Conservation (phyloP, 2,113 vertebrate genomes). For the Zosterops pallidus region DNA sequence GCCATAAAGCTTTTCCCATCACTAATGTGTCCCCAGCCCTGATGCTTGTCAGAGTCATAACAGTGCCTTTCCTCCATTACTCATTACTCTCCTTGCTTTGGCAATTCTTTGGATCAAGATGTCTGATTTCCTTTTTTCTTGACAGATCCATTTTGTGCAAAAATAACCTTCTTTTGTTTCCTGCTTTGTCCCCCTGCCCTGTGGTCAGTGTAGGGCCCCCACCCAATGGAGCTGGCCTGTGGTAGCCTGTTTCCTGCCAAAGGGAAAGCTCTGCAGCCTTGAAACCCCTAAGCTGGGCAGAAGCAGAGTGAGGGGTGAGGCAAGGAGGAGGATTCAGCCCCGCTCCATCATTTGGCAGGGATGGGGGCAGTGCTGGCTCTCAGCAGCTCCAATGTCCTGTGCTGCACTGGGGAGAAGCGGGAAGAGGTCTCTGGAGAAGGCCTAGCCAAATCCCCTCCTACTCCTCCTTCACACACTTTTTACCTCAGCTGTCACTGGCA, state of each 20-base stretch:
- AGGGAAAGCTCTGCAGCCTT: not conserved
- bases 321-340: not conserved
- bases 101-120: not conserved
- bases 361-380: not conserved
- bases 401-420: not conserved
- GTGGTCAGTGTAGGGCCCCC: not conserved
- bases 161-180: not conserved
- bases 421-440: not conserved
- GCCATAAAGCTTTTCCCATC: not conserved
- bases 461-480: not conserved
- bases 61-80: not conserved
- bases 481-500: not conserved
- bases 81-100: not conserved
- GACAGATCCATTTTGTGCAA: not conserved
- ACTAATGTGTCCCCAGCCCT: not conserved
- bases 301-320: not conserved
- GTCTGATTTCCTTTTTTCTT: not conserved
- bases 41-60: not conserved
- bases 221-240: not conserved
- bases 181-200: not conserved
- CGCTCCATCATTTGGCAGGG: not conserved
- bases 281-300: not conserved
- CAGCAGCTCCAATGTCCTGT: accelerated
- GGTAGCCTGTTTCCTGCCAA: not conserved
- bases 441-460: not conserved